Evolutionary conservation across 2,888 invertebrate species (phyloP).

Genomic region (Dicranocentrus wangi): DNA sequence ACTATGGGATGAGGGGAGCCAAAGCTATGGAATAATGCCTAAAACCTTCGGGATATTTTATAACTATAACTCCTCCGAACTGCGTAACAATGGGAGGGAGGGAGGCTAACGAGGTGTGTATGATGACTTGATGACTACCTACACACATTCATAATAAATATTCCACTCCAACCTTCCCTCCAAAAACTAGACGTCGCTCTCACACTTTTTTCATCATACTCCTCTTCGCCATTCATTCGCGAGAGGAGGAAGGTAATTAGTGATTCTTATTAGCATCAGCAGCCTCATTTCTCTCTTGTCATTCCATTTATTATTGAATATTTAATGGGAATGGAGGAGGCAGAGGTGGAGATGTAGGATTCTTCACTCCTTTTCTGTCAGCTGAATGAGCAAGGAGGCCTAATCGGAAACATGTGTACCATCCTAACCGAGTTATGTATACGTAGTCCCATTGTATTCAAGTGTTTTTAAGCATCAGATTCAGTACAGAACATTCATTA

Average conservation of each 20-base stretch:
- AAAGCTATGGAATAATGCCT: too few species aligned
- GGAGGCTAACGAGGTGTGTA: constrained; percentile 51
- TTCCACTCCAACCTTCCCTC: constrained; percentile 12
- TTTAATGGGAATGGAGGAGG: constrained; percentile 1
- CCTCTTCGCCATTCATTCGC: too few species aligned
- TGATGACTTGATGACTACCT: constrained; percentile 51
- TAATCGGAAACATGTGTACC: too few species aligned
- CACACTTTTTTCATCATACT: background rate
- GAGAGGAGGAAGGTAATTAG: constrained; percentile 40
- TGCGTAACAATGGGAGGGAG: constrained; percentile 31
- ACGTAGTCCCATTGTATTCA: too few species aligned
- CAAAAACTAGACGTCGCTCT: too few species aligned
- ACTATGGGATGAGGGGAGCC: background rate
- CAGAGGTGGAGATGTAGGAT: too few species aligned
- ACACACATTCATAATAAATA: constrained; percentile 26
- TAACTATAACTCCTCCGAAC: background rate
- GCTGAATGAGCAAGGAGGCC: too few species aligned
- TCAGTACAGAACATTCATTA: too few species aligned
- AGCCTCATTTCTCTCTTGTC: constrained; percentile 31
- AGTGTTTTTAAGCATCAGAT: too few species aligned
- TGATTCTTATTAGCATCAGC: constrained; percentile 35
- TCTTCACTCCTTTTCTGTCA: background rate
- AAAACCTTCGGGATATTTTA: too few species aligned
- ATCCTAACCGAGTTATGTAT: too few species aligned
- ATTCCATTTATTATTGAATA: constrained; percentile 39